These are phyloP conservation scores for Drosophila nr. medialis DNA, from an alignment of 2,888 invertebrate species.

Conservation along the genomic window DNA sequence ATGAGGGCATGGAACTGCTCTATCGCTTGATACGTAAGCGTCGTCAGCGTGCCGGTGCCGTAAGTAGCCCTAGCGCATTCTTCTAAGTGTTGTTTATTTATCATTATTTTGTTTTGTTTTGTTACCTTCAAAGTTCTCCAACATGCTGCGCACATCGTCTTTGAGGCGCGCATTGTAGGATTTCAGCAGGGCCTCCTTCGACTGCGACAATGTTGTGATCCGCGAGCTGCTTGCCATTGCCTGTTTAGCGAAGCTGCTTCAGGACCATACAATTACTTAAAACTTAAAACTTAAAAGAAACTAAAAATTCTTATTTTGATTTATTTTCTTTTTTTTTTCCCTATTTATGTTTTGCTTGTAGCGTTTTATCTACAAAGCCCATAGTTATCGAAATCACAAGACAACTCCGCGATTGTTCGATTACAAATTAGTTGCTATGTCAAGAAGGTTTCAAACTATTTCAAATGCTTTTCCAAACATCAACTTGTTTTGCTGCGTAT, in stretches of 20 bases:
- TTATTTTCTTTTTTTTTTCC: not conserved
- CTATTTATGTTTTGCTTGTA: conserved; percentile 14
- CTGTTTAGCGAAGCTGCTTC: not conserved
- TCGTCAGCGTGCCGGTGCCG: not conserved
- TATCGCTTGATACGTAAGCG: conserved; percentile 42
- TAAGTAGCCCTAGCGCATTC: not conserved
- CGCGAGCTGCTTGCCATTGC: conserved; percentile 57
- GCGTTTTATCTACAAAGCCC: not conserved
- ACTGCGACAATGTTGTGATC: conserved; percentile 88
- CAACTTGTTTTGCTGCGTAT: not conserved
- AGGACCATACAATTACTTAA: not conserved
- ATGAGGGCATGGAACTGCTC: conserved; percentile 39
- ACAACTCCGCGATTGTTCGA: not conserved
- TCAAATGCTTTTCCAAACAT: not conserved
- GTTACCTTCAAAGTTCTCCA: conserved; percentile 97
- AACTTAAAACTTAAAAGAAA: too few relatives aligned
- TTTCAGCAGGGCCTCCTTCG: conserved; percentile 97
- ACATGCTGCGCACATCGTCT: conserved; percentile 98
- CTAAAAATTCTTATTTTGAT: not conserved
- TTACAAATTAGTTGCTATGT: not conserved
- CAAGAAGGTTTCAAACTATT: not conserved
- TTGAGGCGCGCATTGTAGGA: conserved; percentile 97
- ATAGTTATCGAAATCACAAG: not conserved
- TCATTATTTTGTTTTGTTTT: not conserved
- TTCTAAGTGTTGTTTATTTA: not conserved